Base-by-base conservation (phyloP, 2,888 invertebrate genomes). In the Thysanoteuthis rhombus region DNA sequence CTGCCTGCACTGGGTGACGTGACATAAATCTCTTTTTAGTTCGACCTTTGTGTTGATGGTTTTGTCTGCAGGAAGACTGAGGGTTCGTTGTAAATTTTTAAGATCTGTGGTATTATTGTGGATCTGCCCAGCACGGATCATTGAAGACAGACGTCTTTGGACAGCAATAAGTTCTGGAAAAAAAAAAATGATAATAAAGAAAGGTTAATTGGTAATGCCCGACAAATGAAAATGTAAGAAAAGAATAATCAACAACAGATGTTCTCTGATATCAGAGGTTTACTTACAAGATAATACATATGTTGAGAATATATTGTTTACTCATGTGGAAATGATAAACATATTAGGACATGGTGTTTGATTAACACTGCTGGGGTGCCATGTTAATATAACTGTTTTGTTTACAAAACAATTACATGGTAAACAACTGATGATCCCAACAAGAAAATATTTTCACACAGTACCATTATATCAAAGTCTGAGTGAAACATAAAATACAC, bases 111-210 rank as follows among this genome's bases (percentile, higher is more conserved):
- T 75, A n/a, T 75, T 75, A 16, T 22, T 75, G 75, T 75, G 75
- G n/a, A 75, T 75, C n/a, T 75, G 75, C n/a, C 75, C 75, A 16
- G 75, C 75, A 75, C 75, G 75, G n/a, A 75, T 75, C 75, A 75
- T 75, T n/a, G 75, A 75, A 75, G 75, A 75, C 75, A 75, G 75
- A 75, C 75, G 75, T 75, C 75, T 75, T 75, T 75, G 75, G 75
- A 75, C 75, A 75, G 75, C 75, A 75, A 75, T 75, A 75, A 75
- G 75, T 75, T 75, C 75, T 75, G 75, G 75, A n/a, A n/a, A n/a
- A 36, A n/a, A 75, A 75, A 75, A n/a, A n/a, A 25, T n/a, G n/a
- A 58, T 8, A 58, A 75, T 36, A n/a, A 16, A 36, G 16, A 75
- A 75, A 12, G n/a, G 75, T 75, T 36, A 75, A 75, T n/a, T 12